These are phyloP conservation scores for Elymnias hypermnestra DNA, from an alignment of 1,140 invertebrate genomes.

Conservation along the genomic window DNA sequence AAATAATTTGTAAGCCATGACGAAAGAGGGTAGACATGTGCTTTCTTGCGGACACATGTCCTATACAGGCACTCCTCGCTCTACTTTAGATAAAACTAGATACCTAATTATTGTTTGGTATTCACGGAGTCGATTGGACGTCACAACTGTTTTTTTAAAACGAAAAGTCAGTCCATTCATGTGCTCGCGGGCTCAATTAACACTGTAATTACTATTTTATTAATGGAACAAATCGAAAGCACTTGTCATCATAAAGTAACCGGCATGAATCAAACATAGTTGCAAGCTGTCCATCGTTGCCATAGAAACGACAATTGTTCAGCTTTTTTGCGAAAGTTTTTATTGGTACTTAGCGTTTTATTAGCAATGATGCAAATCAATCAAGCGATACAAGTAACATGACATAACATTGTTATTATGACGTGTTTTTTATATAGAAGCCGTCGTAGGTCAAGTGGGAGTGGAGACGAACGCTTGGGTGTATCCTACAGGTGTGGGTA, in stretches of 20 bases:
- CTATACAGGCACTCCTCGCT: too few species aligned
- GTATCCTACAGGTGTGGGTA: neutral
- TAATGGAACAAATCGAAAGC: slow-evolving; percentile 7
- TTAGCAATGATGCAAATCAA: slow-evolving; percentile 39
- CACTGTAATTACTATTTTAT: slow-evolving; percentile 7
- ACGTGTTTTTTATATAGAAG: slow-evolving; percentile 47
- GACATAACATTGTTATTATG: slow-evolving; percentile 59
- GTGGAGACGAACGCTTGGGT: neutral
- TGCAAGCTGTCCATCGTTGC: slow-evolving; percentile 9
- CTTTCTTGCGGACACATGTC: too few species aligned
- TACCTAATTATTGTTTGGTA: too few species aligned
- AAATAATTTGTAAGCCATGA: too few species aligned
- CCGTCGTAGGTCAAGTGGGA: slow-evolving; percentile 20
- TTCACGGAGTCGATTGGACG: too few species aligned
- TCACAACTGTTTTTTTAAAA: too few species aligned
- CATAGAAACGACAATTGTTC: slow-evolving; percentile 8
- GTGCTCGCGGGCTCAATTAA: too few species aligned
- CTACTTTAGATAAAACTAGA: too few species aligned
- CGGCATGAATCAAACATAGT: neutral
- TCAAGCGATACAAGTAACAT: slow-evolving; percentile 42
- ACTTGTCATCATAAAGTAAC: slow-evolving; percentile 18
- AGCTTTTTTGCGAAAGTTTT: slow-evolving; percentile 1
- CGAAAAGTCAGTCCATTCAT: too few species aligned
- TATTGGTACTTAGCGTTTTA: slow-evolving; percentile 6
- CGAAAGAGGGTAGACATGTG: too few species aligned